Evolutionary conservation across 2,113 vertebrate genomes (phyloP), one percentile per base, ranked within the genome.

Genomic region (Gallinago undulata): DNA sequence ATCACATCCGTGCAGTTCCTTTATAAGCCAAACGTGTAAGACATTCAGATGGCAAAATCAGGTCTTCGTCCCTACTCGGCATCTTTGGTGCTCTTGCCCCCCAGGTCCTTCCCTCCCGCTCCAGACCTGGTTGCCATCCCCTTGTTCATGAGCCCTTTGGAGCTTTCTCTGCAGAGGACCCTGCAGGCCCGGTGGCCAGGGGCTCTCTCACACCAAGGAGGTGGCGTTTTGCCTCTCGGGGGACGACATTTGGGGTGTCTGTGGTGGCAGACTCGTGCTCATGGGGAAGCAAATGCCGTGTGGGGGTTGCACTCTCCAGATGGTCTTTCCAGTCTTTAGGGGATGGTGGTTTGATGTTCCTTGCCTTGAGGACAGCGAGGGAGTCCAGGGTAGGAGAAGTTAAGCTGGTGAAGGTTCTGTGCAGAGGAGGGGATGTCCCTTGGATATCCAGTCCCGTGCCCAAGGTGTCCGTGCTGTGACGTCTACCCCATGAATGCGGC

Each of bases 221-320:
- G 55, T 4, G 53, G 2, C 3, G 1, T 6, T 73, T 17, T 33
- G 8, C 15, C 62, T 22, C 47, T 31, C 12, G 3, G 60, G 23
- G 39, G 18, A 1, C 4, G 37, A 8, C 27, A 4, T 11, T 19
- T n/a, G 13, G 37, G 78, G 27, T 25, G 47, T 43, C 68, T 19
- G 39, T 14, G 66, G 7, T 4, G 60, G 47, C 60, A 23, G 27
- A 1, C 33, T 1, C 2, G 13, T 24, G 84, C 66, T 10, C 28
- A 0, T 5, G 10, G 59, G 31, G 55, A 48, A 6, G n/a, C 0
- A 1, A 39, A 16, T 7, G 17, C 37, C 1, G 0, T 6, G 37
- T 39, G 12, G 39, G 2, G 3, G 21, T 28, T 27, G 72, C 43
- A 4, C 19, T 0, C 28, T 73, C 24, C 25, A 3, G 1, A 0